Percentiles rank a stretch among this genome's conserved stretches.
Evolutionary conservation across 1,140 invertebrate species (phyloP).

Genomic region (Leguminivora glycinivorella): DNA sequence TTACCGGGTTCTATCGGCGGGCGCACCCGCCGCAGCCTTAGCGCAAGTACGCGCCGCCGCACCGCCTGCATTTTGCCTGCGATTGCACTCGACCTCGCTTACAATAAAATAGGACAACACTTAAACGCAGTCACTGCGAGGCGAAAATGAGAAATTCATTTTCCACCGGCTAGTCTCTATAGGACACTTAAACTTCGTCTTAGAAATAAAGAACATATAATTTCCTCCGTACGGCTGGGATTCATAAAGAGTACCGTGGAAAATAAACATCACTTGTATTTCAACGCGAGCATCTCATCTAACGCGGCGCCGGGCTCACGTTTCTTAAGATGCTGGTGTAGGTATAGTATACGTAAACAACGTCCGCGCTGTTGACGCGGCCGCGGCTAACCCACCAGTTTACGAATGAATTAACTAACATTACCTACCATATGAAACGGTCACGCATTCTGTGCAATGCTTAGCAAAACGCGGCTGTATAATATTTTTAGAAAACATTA

Average conservation of each 20-base stretch:
- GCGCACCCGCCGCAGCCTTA: conserved; percentile 21
- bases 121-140: conserved; percentile 1
- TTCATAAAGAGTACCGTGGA: conserved; percentile 56
- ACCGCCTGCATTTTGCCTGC: conserved; percentile 6
- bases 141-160: conserved; percentile 34
- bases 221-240: conserved; percentile 52
- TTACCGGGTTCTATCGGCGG: conserved; percentile 14
- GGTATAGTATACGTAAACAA: conserved; percentile 55
- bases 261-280: conserved; percentile 71
- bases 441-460: conserved; percentile 3
- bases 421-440: neutral
- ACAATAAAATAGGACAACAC: conserved; percentile 17
- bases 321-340: conserved; percentile 61
- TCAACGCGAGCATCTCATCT: conserved; percentile 68
- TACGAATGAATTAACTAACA: conserved; percentile 33
- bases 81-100: conserved; percentile 15
- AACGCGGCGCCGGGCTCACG: conserved; percentile 48
- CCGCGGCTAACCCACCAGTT: conserved; percentile 38
- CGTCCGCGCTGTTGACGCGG: conserved; percentile 54
- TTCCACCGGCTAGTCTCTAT: conserved; percentile 29
- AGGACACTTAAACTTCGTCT: conserved; percentile 51
- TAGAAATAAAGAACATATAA: conserved; percentile 61
- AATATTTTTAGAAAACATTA: too few relatives aligned
- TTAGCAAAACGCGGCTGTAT: neutral
- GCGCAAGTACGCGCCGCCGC: conserved; percentile 20